These are phyloP conservation scores for Erithacus rubecula DNA, from an alignment of 2,797 vertebrate species.

Conservation along the genomic window DNA sequence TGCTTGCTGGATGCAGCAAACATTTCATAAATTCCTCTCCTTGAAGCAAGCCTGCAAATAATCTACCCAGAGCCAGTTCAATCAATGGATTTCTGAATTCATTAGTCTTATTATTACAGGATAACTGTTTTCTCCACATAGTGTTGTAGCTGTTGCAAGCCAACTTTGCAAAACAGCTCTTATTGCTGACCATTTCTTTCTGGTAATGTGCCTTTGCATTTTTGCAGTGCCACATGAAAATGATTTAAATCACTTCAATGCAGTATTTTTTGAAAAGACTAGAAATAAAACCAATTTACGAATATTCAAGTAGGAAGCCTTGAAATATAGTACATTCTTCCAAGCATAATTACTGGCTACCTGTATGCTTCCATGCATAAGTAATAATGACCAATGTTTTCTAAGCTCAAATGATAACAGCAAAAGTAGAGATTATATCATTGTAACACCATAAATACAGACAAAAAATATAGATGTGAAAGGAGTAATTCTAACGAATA, in stretches of 20 bases:
- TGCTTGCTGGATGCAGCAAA: slow-evolving; percentile 76
- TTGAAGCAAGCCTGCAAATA: slow-evolving; percentile 95
- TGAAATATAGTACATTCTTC: slow-evolving; percentile 22
- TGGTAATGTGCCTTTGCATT: slow-evolving; percentile 28
- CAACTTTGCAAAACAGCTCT: slow-evolving; percentile 57
- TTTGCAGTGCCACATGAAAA: slow-evolving; percentile 42
- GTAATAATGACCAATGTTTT: slow-evolving; percentile 30
- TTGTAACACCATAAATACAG: neutral
- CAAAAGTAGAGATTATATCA: neutral
- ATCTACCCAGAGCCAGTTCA: slow-evolving; percentile 93
- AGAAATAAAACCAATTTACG: slow-evolving; percentile 17
- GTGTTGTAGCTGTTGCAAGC: slow-evolving; percentile 28
- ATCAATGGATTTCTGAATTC: slow-evolving; percentile 98
- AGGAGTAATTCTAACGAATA: neutral
- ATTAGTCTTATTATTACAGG: slow-evolving; percentile 90
- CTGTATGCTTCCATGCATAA: slow-evolving; percentile 11
- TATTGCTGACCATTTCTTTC: slow-evolving; percentile 46
- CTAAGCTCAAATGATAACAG: slow-evolving; percentile 11
- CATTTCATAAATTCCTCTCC: slow-evolving; percentile 85
- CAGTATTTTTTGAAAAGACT: slow-evolving; percentile 22
- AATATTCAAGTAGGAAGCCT: slow-evolving; percentile 41
- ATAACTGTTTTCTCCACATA: slow-evolving; percentile 69
- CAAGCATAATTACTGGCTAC: slow-evolving; percentile 14
- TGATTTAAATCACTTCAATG: slow-evolving; percentile 38
- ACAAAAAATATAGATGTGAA: neutral